phyloP scores from a whole-genome alignment of 2,888 invertebrate genomes.

The Diogma glabrata region DNA sequence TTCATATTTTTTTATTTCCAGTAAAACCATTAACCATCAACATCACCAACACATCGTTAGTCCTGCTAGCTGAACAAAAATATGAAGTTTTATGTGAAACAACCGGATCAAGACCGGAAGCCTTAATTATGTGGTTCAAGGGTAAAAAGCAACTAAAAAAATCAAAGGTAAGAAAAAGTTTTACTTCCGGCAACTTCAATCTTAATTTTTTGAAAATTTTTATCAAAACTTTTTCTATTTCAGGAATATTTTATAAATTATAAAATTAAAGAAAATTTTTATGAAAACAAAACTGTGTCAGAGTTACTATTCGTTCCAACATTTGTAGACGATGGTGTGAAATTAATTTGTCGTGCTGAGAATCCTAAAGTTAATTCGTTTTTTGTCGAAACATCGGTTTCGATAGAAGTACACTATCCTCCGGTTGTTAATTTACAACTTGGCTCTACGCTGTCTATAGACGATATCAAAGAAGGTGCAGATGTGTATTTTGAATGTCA shows the following conservation, averaged over 20 bases:
- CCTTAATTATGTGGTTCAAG: slow-evolving; percentile 46
- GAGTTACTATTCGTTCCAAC: slow-evolving; percentile 51
- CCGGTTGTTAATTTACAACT: slow-evolving; percentile 71
- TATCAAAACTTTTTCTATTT: background rate
- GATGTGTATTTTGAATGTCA: slow-evolving; percentile 90
- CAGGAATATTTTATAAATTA: slow-evolving; percentile 10
- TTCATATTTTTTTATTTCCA: slow-evolving; percentile 21
- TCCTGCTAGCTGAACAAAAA: slow-evolving; percentile 39
- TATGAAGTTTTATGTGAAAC: slow-evolving; percentile 41
- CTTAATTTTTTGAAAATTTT: too few species aligned
- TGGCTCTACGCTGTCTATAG: slow-evolving; percentile 72
- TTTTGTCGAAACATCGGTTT: slow-evolving; percentile 43
- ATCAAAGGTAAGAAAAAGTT: slow-evolving; percentile 6
- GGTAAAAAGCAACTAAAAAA: slow-evolving; percentile 30
- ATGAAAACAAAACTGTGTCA: slow-evolving; percentile 6
- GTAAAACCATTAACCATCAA: slow-evolving; percentile 41
- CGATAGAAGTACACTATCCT: slow-evolving; percentile 38
- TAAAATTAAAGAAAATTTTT: slow-evolving; percentile 7
- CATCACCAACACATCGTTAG: slow-evolving; percentile 34
- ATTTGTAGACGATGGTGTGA: slow-evolving; percentile 68
- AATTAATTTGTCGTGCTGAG: slow-evolving; percentile 67
- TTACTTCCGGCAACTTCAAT: too few species aligned
- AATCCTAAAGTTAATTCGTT: slow-evolving; percentile 70
- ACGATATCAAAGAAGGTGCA: slow-evolving; percentile 85
- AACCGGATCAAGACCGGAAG: slow-evolving; percentile 42